These are phyloP conservation scores for Actenoides lindsayi DNA, from an alignment of 2,113 vertebrate species.

Conservation along the genomic window DNA sequence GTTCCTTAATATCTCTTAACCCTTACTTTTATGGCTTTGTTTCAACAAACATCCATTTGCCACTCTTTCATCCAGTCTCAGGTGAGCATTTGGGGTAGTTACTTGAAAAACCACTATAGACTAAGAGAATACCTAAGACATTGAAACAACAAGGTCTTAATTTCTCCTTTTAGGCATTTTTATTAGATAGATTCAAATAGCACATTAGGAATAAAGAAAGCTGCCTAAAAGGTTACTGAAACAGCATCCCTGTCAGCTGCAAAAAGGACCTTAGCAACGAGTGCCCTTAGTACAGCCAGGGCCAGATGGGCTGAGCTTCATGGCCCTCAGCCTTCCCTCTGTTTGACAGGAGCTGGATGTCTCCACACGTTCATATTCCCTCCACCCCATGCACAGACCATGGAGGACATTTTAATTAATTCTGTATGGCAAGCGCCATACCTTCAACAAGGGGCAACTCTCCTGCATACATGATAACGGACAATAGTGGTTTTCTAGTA, in stretches of 20 bases:
- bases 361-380: neutral
- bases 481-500: neutral
- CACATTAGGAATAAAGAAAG: neutral
- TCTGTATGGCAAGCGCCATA: neutral
- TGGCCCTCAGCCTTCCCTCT: neutral
- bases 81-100: neutral
- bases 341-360: neutral
- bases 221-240: neutral
- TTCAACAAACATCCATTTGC: neutral
- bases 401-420: neutral
- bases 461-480: fast-evolving
- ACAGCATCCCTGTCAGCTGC: neutral
- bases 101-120: neutral
- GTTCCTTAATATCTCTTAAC: neutral
- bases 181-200: neutral
- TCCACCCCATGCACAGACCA: neutral
- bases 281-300: neutral
- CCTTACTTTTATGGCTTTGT: neutral
- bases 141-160: neutral
- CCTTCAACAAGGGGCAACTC: neutral
- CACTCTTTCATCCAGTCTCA: neutral
- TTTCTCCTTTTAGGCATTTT: neutral
- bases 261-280: neutral
- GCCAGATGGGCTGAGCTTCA: neutral
- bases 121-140: neutral